Conservation (phyloP, 2,797 vertebrate species). For the Lepidocolaptes lacrymiger region DNA sequence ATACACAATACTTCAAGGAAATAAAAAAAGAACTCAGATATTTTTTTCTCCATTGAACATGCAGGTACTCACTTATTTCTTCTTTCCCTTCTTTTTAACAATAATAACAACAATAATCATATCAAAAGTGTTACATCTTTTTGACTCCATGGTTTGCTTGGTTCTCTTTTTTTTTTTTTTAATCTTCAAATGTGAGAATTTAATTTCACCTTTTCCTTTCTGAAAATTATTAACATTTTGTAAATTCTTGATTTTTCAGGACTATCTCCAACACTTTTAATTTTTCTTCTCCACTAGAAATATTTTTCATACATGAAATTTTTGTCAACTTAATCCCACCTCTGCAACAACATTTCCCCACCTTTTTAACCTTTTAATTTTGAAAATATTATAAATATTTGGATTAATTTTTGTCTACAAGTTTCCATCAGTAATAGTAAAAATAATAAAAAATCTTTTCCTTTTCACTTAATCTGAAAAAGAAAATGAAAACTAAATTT, state of each 20-base stretch:
- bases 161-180: neutral
- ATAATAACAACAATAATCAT: neutral
- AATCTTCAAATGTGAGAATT: neutral
- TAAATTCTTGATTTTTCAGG: neutral
- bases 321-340: neutral
- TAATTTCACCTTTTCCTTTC: neutral
- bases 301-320: neutral
- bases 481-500: neutral
- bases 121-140: neutral
- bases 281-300: neutral
- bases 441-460: neutral
- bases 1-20: neutral
- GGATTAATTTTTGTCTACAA: slow-evolving; percentile 35
- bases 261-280: neutral
- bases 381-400: slow-evolving; percentile 22
- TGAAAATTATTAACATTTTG: neutral
- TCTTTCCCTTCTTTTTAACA: neutral
- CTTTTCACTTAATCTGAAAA: neutral
- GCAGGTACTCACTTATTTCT: neutral
- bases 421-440: neutral
- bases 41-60: neutral
- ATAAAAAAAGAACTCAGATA: neutral
- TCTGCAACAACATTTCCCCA: neutral
- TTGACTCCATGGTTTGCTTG: neutral
- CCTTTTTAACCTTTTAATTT: slow-evolving; percentile 10